Evolutionary conservation across 2,888 invertebrate genomes (phyloP).

Genomic region (Acleris emargana): DNA sequence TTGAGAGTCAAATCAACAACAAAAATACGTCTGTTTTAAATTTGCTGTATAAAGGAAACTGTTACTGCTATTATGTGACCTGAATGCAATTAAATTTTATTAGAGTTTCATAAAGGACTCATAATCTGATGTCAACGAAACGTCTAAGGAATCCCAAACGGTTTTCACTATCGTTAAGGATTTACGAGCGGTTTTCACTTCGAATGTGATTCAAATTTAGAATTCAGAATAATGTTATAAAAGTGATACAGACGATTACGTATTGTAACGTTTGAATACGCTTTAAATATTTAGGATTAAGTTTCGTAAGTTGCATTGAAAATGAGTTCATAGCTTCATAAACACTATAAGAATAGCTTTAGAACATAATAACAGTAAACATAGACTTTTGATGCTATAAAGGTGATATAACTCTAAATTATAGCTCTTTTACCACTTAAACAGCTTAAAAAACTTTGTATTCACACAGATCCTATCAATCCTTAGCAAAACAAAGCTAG

Average conservation of each 20-base stretch:
- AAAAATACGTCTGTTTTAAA: background rate
- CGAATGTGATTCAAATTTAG: constrained; percentile 28
- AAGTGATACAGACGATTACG: constrained; percentile 13
- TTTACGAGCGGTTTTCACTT: constrained; percentile 34
- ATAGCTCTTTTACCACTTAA: background rate
- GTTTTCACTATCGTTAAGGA: constrained; percentile 35
- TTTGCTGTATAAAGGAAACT: background rate
- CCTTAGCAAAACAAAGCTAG: constrained; percentile 12
- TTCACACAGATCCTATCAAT: constrained; percentile 20
- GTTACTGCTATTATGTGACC: constrained; percentile 5
- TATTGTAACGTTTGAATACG: constrained; percentile 22
- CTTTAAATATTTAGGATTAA: constrained; percentile 1
- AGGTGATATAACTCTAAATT: background rate
- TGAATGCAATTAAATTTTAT: constrained; percentile 16
- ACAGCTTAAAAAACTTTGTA: background rate
- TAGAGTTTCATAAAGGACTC: constrained; percentile 11
- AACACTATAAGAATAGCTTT: too few relatives aligned
- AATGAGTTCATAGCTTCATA: background rate
- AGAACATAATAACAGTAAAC: background rate
- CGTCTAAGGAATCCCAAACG: constrained; percentile 29
- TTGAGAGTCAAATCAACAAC: background rate
- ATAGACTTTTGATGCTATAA: constrained; percentile 2
- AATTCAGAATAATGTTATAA: constrained; percentile 18
- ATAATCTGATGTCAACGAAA: constrained; percentile 29
- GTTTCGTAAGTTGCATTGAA: constrained; percentile 3